phyloP scores from a whole-genome alignment of 1,140 invertebrate genomes.

The Colletes gigas region DNA sequence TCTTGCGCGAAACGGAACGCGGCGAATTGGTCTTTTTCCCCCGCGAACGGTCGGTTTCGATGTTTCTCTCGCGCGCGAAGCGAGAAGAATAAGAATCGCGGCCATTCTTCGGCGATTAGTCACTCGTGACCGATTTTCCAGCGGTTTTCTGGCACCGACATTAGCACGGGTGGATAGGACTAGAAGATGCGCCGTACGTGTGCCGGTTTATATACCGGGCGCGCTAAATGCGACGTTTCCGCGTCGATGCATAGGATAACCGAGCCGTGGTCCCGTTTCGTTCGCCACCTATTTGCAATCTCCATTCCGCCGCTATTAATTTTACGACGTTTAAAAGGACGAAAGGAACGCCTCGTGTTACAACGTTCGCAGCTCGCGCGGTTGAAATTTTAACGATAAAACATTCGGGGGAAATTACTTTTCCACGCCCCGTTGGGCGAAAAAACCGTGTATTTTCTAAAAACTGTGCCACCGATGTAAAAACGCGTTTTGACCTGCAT shows the following conservation, averaged over 20 bases:
- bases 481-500: neutral
- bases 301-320: neutral
- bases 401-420: neutral
- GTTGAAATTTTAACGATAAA: neutral
- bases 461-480: neutral
- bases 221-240: slow-evolving; percentile 54
- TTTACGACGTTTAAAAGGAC: neutral
- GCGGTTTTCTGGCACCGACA: slow-evolving; percentile 55
- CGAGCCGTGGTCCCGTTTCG: slow-evolving; percentile 37
- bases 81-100: slow-evolving; percentile 27
- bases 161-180: slow-evolving; percentile 7
- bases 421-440: neutral
- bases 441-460: neutral
- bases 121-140: slow-evolving; percentile 63
- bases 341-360: neutral
- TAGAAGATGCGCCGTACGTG: slow-evolving; percentile 20
- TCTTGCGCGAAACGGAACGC: neutral
- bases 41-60: neutral
- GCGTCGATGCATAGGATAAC: slow-evolving; percentile 37
- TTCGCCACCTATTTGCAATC: slow-evolving; percentile 16
- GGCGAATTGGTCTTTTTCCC: slow-evolving; percentile 7
- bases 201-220: slow-evolving; percentile 36
- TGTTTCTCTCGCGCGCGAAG: slow-evolving; percentile 16
- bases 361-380: too few species aligned
- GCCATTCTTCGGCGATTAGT: slow-evolving; percentile 48